Conservation (phyloP, 2,888 invertebrate genomes). For the Amiota communis region DNA sequence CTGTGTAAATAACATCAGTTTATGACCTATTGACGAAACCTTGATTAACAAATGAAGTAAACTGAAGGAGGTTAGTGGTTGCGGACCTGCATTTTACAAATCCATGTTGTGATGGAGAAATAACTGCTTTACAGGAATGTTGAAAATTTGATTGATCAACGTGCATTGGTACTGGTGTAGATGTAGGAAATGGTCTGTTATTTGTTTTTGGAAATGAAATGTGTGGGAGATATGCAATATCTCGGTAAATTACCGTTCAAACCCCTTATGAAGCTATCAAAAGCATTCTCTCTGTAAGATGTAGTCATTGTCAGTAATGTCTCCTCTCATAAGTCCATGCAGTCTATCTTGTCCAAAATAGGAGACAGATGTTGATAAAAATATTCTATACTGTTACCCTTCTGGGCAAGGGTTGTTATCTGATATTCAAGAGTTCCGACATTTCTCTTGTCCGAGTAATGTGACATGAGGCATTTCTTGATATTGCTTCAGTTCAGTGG, state of each 20-base stretch:
- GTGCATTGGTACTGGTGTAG: too few species aligned
- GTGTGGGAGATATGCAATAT: too few species aligned
- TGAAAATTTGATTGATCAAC: too few species aligned
- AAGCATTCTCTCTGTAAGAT: slow-evolving; percentile 31
- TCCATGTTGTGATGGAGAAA: too few species aligned
- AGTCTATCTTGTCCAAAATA: slow-evolving; percentile 32
- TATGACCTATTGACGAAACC: too few species aligned
- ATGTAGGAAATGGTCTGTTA: too few species aligned
- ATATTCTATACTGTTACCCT: background rate
- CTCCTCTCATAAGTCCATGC: slow-evolving; percentile 25
- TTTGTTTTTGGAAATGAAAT: too few species aligned
- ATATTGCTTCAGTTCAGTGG: slow-evolving; percentile 35
- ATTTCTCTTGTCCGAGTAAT: slow-evolving; percentile 35
- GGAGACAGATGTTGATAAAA: slow-evolving; percentile 26
- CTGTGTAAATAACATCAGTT: too few species aligned
- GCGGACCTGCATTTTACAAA: too few species aligned
- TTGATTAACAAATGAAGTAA: too few species aligned
- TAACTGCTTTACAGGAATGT: too few species aligned
- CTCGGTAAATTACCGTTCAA: slow-evolving; percentile 26
- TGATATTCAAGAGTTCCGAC: slow-evolving; percentile 35
- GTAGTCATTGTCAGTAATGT: slow-evolving; percentile 13
- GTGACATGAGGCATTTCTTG: slow-evolving; percentile 28
- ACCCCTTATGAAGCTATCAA: slow-evolving; percentile 37
- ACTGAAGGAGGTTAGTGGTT: too few species aligned
- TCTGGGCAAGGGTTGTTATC: slow-evolving; percentile 20